phyloP scores from a whole-genome alignment of 2,888 invertebrate genomes.

The Megastigmus dorsalis region DNA sequence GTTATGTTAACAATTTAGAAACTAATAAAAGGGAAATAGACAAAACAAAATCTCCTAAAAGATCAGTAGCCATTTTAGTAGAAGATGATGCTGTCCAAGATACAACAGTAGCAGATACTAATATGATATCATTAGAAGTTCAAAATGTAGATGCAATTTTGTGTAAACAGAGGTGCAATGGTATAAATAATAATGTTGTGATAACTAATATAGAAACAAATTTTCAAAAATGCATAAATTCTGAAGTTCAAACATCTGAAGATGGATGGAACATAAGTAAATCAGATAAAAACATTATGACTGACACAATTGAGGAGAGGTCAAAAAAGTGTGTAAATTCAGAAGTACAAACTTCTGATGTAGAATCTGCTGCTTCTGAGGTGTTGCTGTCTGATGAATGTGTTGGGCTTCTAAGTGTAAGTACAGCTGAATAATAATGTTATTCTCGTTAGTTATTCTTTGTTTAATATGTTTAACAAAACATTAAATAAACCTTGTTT shows the following conservation, averaged over 20 bases:
- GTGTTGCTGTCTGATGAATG: not conserved
- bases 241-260: constrained; percentile 7
- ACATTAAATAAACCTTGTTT: not conserved
- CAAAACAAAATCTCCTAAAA: constrained; percentile 4
- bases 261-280: not conserved
- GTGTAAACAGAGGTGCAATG: not conserved
- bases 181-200: not conserved
- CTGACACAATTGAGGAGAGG: not conserved
- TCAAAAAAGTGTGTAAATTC: not conserved
- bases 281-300: constrained; percentile 13
- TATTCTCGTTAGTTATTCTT: not conserved
- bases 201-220: not conserved
- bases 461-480: not conserved
- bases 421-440: not conserved
- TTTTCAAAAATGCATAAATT: not conserved
- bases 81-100: not conserved
- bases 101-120: not conserved
- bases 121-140: constrained; percentile 4
- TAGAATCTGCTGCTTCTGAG: constrained; percentile 12
- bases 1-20: constrained; percentile 24
- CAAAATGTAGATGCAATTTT: constrained; percentile 6
- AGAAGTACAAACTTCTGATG: constrained; percentile 28
- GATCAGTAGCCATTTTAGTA: not conserved
- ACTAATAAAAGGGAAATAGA: not conserved
- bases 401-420: constrained; percentile 36